phyloP scores from a whole-genome alignment of 1,140 invertebrate genomes.

The Probaryconus sp. region DNA sequence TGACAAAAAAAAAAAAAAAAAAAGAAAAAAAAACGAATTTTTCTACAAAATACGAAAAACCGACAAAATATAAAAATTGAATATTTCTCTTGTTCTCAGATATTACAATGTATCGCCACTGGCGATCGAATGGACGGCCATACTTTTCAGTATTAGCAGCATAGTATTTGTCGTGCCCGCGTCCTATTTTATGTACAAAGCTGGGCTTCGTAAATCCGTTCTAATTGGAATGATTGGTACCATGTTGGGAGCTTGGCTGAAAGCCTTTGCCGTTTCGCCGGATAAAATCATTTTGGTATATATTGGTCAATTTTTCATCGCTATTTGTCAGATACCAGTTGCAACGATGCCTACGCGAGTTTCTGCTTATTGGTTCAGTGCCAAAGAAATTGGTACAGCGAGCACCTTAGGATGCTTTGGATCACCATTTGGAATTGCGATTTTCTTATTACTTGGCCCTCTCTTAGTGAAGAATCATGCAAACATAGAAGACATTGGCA shows the following conservation, averaged over 20 bases:
- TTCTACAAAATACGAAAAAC: too few species aligned
- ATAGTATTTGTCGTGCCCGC: conserved; percentile 84
- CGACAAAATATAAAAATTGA: too few species aligned
- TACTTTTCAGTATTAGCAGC: conserved; percentile 84
- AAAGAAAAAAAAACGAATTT: too few species aligned
- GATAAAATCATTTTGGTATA: conserved; percentile 81
- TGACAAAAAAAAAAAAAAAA: too few species aligned
- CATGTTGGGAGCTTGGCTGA: conserved; percentile 81
- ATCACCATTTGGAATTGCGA: conserved; percentile 81
- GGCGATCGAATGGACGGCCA: conserved; percentile 82
- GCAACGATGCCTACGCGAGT: conserved; percentile 83
- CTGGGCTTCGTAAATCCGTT: conserved; percentile 66
- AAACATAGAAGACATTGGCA: conserved; percentile 68
- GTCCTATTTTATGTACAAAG: conserved; percentile 80
- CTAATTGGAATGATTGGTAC: conserved; percentile 60
- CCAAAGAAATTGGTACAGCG: conserved; percentile 83
- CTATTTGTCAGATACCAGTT: conserved; percentile 83
- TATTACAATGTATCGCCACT: conserved; percentile 74
- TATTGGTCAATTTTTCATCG: conserved; percentile 83
- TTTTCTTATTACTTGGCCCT: conserved; percentile 70
- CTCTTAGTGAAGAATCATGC: conserved; percentile 71
- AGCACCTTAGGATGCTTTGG: conserved; percentile 87
- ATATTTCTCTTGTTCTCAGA: conserved; percentile 40
- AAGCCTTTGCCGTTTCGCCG: conserved; percentile 77
- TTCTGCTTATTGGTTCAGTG: conserved; percentile 85